Evolutionary conservation across 2,888 invertebrate species (phyloP).

Genomic region (Lottia gigantea): DNA sequence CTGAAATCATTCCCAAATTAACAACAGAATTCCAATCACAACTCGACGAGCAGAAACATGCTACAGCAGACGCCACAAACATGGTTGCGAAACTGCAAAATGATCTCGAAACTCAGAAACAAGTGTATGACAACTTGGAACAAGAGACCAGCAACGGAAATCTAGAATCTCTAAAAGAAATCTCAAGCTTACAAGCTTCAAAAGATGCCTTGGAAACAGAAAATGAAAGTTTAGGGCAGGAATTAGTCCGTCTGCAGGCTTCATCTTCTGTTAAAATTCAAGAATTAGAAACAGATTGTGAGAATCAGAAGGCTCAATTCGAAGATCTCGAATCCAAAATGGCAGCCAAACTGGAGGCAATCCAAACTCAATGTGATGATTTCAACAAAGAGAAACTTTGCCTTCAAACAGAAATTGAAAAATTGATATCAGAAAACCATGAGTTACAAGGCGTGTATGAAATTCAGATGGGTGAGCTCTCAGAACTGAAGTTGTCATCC

Average conservation of each 20-base stretch:
- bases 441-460: constrained; percentile 17
- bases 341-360: not conserved
- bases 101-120: not conserved
- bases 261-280: constrained; percentile 9
- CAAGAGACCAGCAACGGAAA: constrained; percentile 13
- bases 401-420: not conserved
- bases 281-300: constrained; percentile 5
- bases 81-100: not conserved
- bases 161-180: constrained; percentile 18
- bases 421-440: constrained; percentile 14
- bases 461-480: constrained; percentile 11
- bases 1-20: not conserved
- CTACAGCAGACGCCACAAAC: not conserved
- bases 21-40: not conserved
- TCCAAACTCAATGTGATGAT: not conserved
- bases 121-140: constrained; percentile 7
- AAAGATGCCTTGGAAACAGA: constrained; percentile 15
- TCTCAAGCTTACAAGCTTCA: constrained; percentile 4
- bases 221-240: constrained; percentile 12
- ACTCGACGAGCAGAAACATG: not conserved
- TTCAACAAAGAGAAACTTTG: not conserved
- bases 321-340: constrained; percentile 5
- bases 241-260: constrained; percentile 7
- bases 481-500: constrained; percentile 23
- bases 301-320: constrained; percentile 12